Conservation (phyloP, 2,113 vertebrate species). For the Carlito syrichta region DNA sequence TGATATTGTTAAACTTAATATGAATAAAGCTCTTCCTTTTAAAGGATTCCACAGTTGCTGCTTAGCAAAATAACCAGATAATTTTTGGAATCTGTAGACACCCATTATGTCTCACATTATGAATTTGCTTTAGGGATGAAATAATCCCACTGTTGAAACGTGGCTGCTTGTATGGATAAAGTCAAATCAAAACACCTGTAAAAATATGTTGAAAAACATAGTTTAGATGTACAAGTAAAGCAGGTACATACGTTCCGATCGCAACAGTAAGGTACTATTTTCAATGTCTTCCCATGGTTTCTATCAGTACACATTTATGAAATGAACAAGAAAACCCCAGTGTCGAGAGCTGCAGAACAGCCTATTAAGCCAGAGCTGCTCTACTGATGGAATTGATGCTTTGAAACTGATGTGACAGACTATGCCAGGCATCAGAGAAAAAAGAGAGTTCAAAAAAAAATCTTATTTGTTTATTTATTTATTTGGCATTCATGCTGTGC, state of each 20-base stretch:
- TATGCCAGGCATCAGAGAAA: neutral
- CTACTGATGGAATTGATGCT: neutral
- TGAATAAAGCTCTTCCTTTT: neutral
- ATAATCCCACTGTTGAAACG: neutral
- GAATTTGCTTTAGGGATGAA: neutral
- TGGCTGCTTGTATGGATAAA: neutral
- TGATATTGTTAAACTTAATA: conserved; percentile 10
- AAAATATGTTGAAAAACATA: neutral
- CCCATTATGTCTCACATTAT: neutral
- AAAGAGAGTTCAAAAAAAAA: conserved; percentile 36
- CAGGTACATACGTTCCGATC: neutral
- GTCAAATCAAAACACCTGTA: neutral
- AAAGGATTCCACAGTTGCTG: neutral
- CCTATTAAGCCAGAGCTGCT: conserved; percentile 5
- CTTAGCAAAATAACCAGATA: neutral
- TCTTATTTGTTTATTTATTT: conserved; percentile 21
- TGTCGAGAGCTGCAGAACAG: neutral
- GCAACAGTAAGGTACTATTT: neutral
- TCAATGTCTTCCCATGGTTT: neutral
- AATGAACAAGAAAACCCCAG: neutral
- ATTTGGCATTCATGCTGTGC: conserved; percentile 28
- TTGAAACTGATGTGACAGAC: conserved; percentile 25
- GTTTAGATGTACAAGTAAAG: neutral
- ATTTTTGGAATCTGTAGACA: neutral
- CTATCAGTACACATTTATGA: neutral